Evolutionary conservation across 2,113 vertebrate species (phyloP), one percentile per base, ranked within the genome.

Genomic region (Colinus virginianus): DNA sequence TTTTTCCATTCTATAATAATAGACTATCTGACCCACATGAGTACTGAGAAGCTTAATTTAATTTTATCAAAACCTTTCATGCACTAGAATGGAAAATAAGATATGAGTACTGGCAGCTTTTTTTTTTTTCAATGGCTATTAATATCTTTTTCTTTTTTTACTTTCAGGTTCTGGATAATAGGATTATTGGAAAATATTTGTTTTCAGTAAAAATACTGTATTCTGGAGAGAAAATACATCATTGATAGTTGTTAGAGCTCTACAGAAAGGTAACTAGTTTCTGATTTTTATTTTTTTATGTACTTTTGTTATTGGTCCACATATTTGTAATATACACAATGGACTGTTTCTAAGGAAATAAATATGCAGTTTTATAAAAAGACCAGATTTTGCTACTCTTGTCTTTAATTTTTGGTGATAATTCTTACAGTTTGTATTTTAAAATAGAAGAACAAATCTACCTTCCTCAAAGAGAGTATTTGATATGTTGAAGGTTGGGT

Each of bases 31-130:
- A 88, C 58, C 11, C 12, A 56, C 42, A 67, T 53, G 11, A 69
- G 23, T 67, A 83, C 5, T 87, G 63, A 96, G 68, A 85, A 32
- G 3, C 9, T 32, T 90, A 70, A 91, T 89, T 74, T 78, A 62
- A 83, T 93, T 85, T 94, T 45, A 25, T 88, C 56, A 91, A 96
- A 85, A 34, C 8, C 34, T 87, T 95, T 91, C 67, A 96, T 59
- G 36, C 63, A 30, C 20, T 61, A 59, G 32, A 6, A 49, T 70
- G n/a, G 88, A 93, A 85, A 85, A 53, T 5, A 25, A 43, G 59
- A 51, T 11, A 25, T 63, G 25, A 79, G 6, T 30, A 70, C 18
- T 59, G 38, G 3, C 40, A 93, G 45, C 3, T 62, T 67, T 16
- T 13, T 3, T 23, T 26, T 42, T 55, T 55, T 66, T 55, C 5